Conservation (phyloP, 2,888 invertebrate genomes). For the Dromius quadrimaculatus region DNA sequence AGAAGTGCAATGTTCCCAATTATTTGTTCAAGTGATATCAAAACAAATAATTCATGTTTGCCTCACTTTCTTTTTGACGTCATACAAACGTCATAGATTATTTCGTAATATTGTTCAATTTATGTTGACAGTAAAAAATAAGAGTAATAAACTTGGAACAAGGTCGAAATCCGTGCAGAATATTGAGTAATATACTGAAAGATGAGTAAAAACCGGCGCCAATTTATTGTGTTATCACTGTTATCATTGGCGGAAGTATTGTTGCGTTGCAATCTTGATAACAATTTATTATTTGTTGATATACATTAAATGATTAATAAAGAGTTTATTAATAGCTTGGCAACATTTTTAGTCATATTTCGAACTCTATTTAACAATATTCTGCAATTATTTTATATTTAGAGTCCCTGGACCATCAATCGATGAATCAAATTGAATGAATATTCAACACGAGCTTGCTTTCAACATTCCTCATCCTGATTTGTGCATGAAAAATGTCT, state of each 20-base stretch:
- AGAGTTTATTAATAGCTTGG: too few relatives aligned
- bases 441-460: too few relatives aligned
- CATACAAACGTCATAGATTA: conserved; percentile 11
- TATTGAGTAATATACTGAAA: neutral
- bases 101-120: conserved; percentile 11
- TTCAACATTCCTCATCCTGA: too few relatives aligned
- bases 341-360: too few relatives aligned
- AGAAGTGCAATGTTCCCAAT: neutral
- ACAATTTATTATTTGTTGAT: conserved; percentile 12
- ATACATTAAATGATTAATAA: too few relatives aligned
- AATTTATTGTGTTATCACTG: conserved; percentile 9
- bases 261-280: conserved; percentile 17
- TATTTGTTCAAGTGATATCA: conserved; percentile 21
- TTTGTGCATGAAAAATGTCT: too few relatives aligned
- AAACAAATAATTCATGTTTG: conserved; percentile 16
- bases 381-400: too few relatives aligned
- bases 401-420: too few relatives aligned
- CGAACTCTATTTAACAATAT: too few relatives aligned
- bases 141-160: conserved; percentile 16
- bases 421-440: too few relatives aligned
- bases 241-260: conserved; percentile 31
- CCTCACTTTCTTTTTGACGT: conserved; percentile 17
- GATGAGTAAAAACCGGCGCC: conserved; percentile 7
- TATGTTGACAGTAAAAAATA: conserved; percentile 15
- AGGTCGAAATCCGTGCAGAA: conserved; percentile 30